Conservation (phyloP, 2,113 vertebrate genomes). For the Numenius arquata region DNA sequence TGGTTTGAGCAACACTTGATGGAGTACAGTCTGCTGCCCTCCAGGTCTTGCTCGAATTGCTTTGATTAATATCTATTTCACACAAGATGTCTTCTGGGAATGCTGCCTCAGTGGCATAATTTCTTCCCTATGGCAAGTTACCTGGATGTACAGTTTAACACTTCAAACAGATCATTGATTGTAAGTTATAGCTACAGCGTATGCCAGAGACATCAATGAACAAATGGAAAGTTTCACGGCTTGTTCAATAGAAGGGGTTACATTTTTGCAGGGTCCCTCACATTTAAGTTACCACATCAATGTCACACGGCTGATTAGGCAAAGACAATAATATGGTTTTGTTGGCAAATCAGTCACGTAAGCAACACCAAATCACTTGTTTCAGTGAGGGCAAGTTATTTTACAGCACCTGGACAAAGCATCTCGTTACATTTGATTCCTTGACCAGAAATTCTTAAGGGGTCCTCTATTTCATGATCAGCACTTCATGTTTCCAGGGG, state of each 20-base stretch:
- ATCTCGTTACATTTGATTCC: not conserved
- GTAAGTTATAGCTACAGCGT: not conserved
- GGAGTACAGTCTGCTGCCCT: not conserved
- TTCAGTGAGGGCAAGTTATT: not conserved
- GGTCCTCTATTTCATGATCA: not conserved
- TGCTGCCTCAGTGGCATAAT: not conserved
- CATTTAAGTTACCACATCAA: not conserved
- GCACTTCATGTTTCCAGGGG: not conserved
- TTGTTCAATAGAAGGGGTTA: not conserved
- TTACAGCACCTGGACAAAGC: not conserved
- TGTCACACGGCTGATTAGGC: not conserved
- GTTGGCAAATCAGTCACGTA: not conserved
- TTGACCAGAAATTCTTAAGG: not conserved
- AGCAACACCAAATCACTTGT: not conserved
- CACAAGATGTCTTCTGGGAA: not conserved
- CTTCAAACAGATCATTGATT: not conserved
- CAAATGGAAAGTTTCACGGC: not conserved
- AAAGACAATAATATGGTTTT: not conserved
- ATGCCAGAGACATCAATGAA: not conserved
- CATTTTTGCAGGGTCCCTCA: not conserved
- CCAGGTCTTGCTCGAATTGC: not conserved
- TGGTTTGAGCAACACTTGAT: not conserved
- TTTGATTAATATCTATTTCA: slow-evolving; percentile 21
- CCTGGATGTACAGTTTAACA: not conserved
- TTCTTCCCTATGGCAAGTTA: not conserved